Evolutionary conservation across 2,113 vertebrate species (phyloP), one percentile per base, ranked within the genome.

Genomic region (Otis tarda): DNA sequence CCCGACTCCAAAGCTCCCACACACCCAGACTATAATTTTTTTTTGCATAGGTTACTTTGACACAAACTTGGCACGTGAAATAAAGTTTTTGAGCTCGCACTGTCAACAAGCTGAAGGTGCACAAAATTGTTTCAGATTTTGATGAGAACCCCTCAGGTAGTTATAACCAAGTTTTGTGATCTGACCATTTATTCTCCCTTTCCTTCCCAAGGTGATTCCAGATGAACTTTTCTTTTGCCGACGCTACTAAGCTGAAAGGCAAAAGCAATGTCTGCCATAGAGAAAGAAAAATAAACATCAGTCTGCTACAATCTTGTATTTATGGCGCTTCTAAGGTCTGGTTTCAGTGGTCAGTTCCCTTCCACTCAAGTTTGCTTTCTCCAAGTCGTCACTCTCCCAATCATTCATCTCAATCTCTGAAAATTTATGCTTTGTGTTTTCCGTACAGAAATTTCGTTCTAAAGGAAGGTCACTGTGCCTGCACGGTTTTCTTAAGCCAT

Each of bases 131-230:
- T 91, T 93, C 89, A 82, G 77, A 95, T 96, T 94, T 96, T 64
- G 47, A 31, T 30, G 31, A 96, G 83, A 92, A 74, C 83, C 82
- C 77, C 82, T 95, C 68, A 47, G 60, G 50, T 45, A 83, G 67
- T 57, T 95, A 83, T 45, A 95, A 94, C 45, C 91, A 92, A 85
- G 43, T 69, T 97, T 95, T 97, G 94, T 94, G 78, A 89, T 95
- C 90, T 60, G 53, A 89, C 91, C 89, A 56, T 75, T 50, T 96
- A 63, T 80, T n/a, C 93, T 92, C 90, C 41, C 60, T 43, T 77
- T 33, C 59, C 14, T 78, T 92, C 50, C 55, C 2, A 3, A 69
- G 47, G 33, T 35, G 41, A 18, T 65, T 91, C 59, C 74, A 76
- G 41, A 27, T 15, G 4, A 41, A 50, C 13, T 45, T 49, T 33